Evolutionary conservation across 1,140 invertebrate genomes (phyloP).

Genomic region (Aphaenogaster rudis): DNA sequence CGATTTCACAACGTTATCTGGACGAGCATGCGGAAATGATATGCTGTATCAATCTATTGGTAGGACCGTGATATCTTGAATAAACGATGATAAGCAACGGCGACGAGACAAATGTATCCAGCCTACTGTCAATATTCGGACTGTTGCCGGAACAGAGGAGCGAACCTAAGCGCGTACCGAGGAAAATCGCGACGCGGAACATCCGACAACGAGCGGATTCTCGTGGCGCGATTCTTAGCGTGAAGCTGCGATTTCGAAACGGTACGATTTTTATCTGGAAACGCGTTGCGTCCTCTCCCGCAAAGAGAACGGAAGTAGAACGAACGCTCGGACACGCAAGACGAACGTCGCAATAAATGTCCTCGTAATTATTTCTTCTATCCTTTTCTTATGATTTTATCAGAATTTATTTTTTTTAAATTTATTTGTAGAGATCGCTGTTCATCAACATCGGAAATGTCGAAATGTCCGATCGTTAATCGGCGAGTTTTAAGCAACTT

Average conservation of each 20-base stretch:
- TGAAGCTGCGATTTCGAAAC: slow-evolving; percentile 43
- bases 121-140: neutral
- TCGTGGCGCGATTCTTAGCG: neutral
- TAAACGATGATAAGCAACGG: slow-evolving; percentile 37
- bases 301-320: slow-evolving; percentile 33
- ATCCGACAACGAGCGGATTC: neutral
- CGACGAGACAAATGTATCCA: neutral
- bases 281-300: slow-evolving; percentile 18
- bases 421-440: neutral
- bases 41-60: slow-evolving; percentile 14
- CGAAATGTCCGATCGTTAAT: no score
- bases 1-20: slow-evolving; percentile 1
- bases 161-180: neutral
- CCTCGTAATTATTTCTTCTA: neutral
- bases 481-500: neutral
- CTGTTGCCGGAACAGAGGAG: neutral
- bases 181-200: neutral
- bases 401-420: neutral
- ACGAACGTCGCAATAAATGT: neutral
- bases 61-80: slow-evolving; percentile 25
- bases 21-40: neutral
- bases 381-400: neutral
- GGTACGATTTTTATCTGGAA: slow-evolving; percentile 39
- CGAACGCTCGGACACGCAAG: neutral
- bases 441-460: no score